Conservation (phyloP, 2,113 vertebrate genomes). For the Upupa epops region DNA sequence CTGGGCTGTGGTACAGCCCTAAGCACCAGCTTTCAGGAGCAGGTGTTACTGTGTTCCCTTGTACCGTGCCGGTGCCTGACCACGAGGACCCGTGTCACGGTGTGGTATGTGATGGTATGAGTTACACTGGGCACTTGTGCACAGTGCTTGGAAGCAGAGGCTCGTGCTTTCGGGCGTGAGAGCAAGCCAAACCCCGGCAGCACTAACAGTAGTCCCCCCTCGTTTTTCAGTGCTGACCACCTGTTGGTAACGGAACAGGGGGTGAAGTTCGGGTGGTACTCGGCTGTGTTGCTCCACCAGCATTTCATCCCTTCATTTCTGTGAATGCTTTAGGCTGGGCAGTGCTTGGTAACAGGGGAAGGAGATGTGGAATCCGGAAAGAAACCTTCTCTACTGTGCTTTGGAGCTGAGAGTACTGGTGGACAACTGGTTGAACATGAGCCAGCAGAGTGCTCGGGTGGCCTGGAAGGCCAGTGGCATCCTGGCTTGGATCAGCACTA, state of each 20-base stretch:
- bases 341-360: neutral
- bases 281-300: neutral
- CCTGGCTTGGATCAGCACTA: too few species aligned
- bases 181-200: neutral
- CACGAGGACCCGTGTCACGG: neutral
- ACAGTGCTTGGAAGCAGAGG: neutral
- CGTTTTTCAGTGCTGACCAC: neutral
- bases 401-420: too few species aligned
- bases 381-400: too few species aligned
- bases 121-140: neutral
- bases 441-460: too few species aligned
- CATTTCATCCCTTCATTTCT: constrained; percentile 9
- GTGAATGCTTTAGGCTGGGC: neutral
- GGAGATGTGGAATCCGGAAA: neutral
- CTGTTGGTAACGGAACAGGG: constrained; percentile 60
- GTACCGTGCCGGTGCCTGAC: neutral
- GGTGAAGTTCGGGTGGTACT: constrained; percentile 8
- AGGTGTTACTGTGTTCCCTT: neutral
- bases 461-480: too few species aligned
- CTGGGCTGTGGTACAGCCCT: neutral
- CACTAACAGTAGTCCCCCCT: neutral
- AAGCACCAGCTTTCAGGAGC: neutral
- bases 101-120: neutral
- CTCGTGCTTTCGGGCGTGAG: neutral
- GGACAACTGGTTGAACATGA: too few species aligned